These are phyloP conservation scores for Charaxes varanes DNA, from an alignment of 1,140 invertebrate species.

Conservation along the genomic window DNA sequence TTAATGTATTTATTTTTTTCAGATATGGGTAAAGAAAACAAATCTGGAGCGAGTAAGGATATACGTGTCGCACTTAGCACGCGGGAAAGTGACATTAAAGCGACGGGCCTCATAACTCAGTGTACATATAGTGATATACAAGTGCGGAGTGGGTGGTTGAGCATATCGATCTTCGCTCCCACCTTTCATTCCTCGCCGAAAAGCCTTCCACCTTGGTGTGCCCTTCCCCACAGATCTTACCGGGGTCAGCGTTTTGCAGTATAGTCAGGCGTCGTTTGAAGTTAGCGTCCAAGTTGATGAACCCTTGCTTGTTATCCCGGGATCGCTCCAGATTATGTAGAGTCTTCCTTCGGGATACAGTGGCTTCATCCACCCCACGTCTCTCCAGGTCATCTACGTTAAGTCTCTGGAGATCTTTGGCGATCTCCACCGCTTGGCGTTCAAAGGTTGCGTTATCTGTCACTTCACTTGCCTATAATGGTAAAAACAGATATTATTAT, in stretches of 20 bases:
- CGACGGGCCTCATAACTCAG: conserved; percentile 78
- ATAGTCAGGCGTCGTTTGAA: conserved; percentile 92
- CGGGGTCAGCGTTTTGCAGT: conserved; percentile 40
- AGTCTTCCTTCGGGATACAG: conserved; percentile 87
- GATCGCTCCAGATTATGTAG: conserved; percentile 91
- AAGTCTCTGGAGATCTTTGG: conserved; percentile 88
- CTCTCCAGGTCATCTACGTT: conserved; percentile 89
- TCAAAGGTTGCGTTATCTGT: conserved; percentile 71
- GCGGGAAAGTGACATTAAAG: conserved; percentile 92
- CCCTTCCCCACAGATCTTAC: too few relatives aligned
- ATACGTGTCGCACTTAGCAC: conserved; percentile 86
- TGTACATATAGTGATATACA: too few relatives aligned
- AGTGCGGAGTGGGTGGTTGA: too few relatives aligned
- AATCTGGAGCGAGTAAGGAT: conserved; percentile 90
- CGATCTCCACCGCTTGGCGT: conserved; percentile 93
- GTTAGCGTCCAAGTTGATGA: conserved; percentile 93
- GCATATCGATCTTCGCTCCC: too few relatives aligned
- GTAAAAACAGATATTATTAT: too few relatives aligned
- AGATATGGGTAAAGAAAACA: conserved; percentile 94
- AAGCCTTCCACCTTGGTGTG: too few relatives aligned
- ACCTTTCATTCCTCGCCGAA: too few relatives aligned
- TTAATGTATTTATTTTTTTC: too few relatives aligned
- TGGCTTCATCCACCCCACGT: conserved; percentile 85
- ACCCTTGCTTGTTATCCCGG: conserved; percentile 84
- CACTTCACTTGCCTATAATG: not conserved